Evolutionary conservation across 2,113 vertebrate genomes (phyloP), one percentile per base, ranked within the genome.

Genomic region (Crotophaga sulcirostris): DNA sequence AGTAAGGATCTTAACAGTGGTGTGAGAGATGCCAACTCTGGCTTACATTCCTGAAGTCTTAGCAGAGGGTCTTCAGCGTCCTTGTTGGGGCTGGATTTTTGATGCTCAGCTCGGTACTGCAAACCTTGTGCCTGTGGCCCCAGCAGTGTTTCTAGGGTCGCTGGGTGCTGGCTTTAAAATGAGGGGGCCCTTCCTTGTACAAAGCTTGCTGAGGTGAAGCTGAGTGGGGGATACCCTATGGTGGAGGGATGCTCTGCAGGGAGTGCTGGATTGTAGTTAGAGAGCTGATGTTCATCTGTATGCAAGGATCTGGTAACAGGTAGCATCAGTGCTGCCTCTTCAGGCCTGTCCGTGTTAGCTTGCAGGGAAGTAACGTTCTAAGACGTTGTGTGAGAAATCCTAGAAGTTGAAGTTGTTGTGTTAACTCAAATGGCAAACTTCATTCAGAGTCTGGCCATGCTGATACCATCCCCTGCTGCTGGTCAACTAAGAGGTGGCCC

Each of bases 281-380:
- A 44, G 52, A 86, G 34, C 12, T 66, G 31, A 9, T 26, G 16
- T 0, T 45, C 13, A 17, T 81, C 29, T 33, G 11, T 33, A 23
- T 54, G 31, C 34, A 33, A 31, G 81, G 51, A 3, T 78, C 44
- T 68, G 58, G 40, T 54, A 2, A 19, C 2, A 3, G 36, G 33
- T 25, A 14, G 45, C 7, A 2, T n/a, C 3, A 3, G 3, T 62
- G 34, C 38, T 83, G 40, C 34, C 16, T 70, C 28, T 89, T 81
- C n/a, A 29, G 24, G 58, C n/a, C 47, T 60, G 9, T 9, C 25
- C 4, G 0, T 1, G 0, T 33, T 15, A 24, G n/a, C 20, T 52
- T 56, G 16, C 34, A 42, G 56, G 21, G 56, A n/a, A 77, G 7
- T 24, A 59, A 17, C 3, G 3, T 69, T 59, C 16, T 2, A 1